Conservation (phyloP, 2,113 vertebrate genomes). For the Nerophis lumbriciformis region DNA sequence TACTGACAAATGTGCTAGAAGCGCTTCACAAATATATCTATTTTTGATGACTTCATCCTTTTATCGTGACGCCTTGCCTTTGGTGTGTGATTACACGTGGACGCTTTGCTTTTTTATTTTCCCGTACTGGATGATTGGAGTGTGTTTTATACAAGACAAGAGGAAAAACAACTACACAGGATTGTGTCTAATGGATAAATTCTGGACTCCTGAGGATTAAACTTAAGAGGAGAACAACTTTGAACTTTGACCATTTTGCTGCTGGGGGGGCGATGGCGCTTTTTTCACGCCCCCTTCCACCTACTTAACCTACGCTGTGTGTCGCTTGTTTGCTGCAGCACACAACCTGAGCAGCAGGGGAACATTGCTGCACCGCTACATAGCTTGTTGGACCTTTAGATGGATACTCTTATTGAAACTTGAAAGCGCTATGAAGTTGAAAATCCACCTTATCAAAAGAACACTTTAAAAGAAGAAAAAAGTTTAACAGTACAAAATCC, state of each 20-base stretch:
- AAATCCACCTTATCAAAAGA: slow-evolving; percentile 36
- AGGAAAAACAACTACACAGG: slow-evolving; percentile 19
- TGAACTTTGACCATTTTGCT: slow-evolving; percentile 59
- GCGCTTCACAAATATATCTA: slow-evolving; percentile 61
- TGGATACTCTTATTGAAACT: slow-evolving; percentile 48
- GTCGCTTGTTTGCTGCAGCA: slow-evolving; percentile 36
- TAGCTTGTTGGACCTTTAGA: slow-evolving; percentile 51
- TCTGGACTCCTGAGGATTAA: slow-evolving; percentile 30
- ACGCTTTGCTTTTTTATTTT: slow-evolving; percentile 29
- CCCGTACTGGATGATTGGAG: slow-evolving; percentile 52
- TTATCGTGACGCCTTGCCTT: slow-evolving; percentile 33
- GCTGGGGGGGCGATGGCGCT: slow-evolving; percentile 34
- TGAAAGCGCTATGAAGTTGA: slow-evolving; percentile 42
- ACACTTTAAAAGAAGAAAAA: slow-evolving; percentile 21
- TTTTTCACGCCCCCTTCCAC: slow-evolving; percentile 18
- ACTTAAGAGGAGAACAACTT: slow-evolving; percentile 6
- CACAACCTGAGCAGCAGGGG: slow-evolving; percentile 10
- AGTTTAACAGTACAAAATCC: slow-evolving; percentile 52
- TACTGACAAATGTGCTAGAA: slow-evolving; percentile 54
- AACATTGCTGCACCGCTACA: slow-evolving; percentile 9
- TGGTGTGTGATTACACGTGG: slow-evolving; percentile 44
- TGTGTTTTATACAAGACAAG: slow-evolving; percentile 51
- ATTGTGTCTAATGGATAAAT: slow-evolving; percentile 23
- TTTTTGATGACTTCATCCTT: slow-evolving; percentile 62
- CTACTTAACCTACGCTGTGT: slow-evolving; percentile 14